Evolutionary conservation across 2,888 invertebrate species (phyloP), one percentile per base, ranked within the genome.

Genomic region (Diogma glabrata): DNA sequence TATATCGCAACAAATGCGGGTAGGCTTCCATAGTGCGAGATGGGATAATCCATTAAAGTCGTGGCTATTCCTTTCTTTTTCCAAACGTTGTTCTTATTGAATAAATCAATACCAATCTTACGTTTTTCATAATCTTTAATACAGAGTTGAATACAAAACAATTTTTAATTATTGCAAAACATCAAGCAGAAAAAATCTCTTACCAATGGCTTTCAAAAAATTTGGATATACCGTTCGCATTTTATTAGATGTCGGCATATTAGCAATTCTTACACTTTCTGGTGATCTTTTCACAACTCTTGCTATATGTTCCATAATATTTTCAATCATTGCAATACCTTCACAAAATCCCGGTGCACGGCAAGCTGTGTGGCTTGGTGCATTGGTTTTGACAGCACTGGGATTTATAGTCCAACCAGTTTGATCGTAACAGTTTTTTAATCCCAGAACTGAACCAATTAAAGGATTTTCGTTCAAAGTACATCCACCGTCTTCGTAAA

Each of bases 71-170:
- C 91, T 28, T 77, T 76, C 64, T 91, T 91, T 59, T 78, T 85
- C 90, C 90, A 91, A n/a, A 84, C 72, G 67, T 89, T 87, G 49
- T 74, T 72, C 56, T 69, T 69, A 60, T 87, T 87, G 60, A 79
- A 84, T 7, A 67, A 62, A 14, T 73, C 68, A 3, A 83, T 72
- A 36, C 72, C 74, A 51, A 66, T 64, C 57, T 72, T 75, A 9
- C 84, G 70, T 8, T 67, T 62, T 1, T 72, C 68, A 58, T 80
- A 83, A 40, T 82, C 74, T 1, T 9, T 84, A 70, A 8, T 67
- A 61, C n/a, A n/a, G n/a, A n/a, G n/a, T n/a, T n/a, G n/a, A n/a
- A n/a, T n/a, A n/a, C n/a, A n/a, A n/a, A n/a, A n/a, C n/a, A n/a
- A n/a, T n/a, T n/a, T n/a, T n/a, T n/a, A n/a, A n/a, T n/a, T n/a